Evolutionary conservation across 2,888 invertebrate genomes (phyloP), one percentile per base, ranked within the genome.

Genomic region (Copidosoma aretas): DNA sequence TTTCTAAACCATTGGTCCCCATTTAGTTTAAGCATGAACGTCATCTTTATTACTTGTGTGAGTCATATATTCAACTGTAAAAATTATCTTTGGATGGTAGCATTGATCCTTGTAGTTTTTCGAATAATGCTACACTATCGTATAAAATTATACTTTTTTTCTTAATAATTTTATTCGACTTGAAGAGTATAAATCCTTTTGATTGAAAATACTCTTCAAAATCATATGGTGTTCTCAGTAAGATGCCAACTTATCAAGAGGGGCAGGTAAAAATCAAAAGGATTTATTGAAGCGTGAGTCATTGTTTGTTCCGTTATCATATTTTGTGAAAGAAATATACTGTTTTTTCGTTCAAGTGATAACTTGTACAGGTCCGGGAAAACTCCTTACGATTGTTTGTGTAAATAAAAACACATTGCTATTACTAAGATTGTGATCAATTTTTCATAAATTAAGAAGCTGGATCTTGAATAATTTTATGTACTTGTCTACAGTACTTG

Each of bases 91-190:
- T 32, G 8, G 32, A 32, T 32, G 4, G 4, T 3, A 32, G 32
- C 32, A 32, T 5, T 5, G 32, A 5, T 32, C 8, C 32, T 32
- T 5, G 8, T 5, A 32, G 32, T 32, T 32, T 32, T 32, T 32
- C 32, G 8, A 32, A 32, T 32, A 32, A 61, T 22, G 74, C 73
- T 14, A 80, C 56, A 64, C 78, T 1, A 32, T 32, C 32, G 32
- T 32, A 32, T 8, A 8, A 8, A 32, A 32, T 3, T 32, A 32
- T 8, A 32, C 78, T 79, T 71, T 79, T 80, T 24, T 75, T 67
- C 2, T 46, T 75, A 79, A 53, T n/a, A 76, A 64, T 3, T 70
- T 24, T 24, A 77, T 74, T 62, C 74, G 56, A 12, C 59, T 62
- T 19, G 60, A 49, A 39, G 60, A 71, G 12, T 66, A 67, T 24